Evolutionary conservation across 2,797 vertebrate species (phyloP), one percentile per base, ranked within the genome.

Genomic region (Dermochelys coriacea): DNA sequence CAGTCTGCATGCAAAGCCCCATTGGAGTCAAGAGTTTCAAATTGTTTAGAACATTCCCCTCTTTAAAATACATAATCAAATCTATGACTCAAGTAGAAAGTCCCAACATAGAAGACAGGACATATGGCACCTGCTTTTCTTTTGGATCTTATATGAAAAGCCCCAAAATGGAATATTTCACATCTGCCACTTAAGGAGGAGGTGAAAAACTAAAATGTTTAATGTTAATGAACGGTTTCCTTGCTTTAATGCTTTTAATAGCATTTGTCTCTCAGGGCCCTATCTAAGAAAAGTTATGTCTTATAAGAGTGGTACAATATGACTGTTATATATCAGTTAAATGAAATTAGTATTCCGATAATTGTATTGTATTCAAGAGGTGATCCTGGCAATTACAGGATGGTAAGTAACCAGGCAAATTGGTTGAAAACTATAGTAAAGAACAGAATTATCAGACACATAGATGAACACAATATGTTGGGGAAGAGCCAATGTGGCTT

Each of bases 1-100:
- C 85, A 51, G 91, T 84, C 85, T 85, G 93, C 86, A 14, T 23
- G 49, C 87, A 68, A 85, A 93, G 91, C 71, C 89, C 87, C 81
- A 49, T 52, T 31, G 52, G 78, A 85, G 84, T 91, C 92, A 79
- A 51, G 95, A 90, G 71, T 95, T 96, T 86, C 94, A 93, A 86
- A 83, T 80, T 82, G 34, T 79, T 93, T 80, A 18, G 77, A 82
- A 79, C 6, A 85, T 91, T 83, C 90, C 90, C 49, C 41, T 29
- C 47, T 86, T 54, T 50, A 86, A 94, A 71, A 49, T 49, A 77
- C 74, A 77, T 18, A 31, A 77, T 15, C 45, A 45, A 47, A 75
- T 49, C 29, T 29, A 29, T 31, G 91, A 92, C 80, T 55, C 57
- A 31, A 34, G 34, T 31, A 57, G 50, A 15, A 6, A 0, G 0